Evolutionary conservation across 2,113 vertebrate species (phyloP), one percentile per base, ranked within the genome.

Genomic region (Gymnorhina tibicen): DNA sequence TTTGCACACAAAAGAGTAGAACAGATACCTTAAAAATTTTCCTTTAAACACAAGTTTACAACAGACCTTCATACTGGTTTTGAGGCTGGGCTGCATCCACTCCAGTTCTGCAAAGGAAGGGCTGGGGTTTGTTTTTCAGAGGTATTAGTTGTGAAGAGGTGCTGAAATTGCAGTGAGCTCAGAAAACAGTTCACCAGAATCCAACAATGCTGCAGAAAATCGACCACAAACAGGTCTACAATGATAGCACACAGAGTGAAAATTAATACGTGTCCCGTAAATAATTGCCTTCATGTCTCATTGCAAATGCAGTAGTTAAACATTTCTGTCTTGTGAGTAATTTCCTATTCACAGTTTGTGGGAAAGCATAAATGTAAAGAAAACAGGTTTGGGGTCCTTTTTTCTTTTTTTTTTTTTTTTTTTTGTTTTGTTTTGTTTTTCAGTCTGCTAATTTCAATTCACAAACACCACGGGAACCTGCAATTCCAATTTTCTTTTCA

Each of bases 401-500:
- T 94, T 84, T 89, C 16, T 5, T 3, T 50, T 74, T 91, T 94
- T 28, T 23, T 94, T 28, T 23, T 16, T 53, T 53, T 52, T 11
- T 55, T 80, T 66, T 76, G 55, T 67, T 85, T 80, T 55, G 47
- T 79, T 89, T 95, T 95, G 83, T 66, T 94, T 91, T 96, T 70
- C 72, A 83, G 44, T 84, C 44, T 82, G 69, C 83, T 98, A 97
- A 97, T 98, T 97, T 98, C 97, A 98, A 98, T 98, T 98, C 97
- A 91, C 74, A 26, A 93, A 94, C 97, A 94, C 98, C 47, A n/a
- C 69, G 58, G 97, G 97, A 97, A 81, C 30, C 92, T 91, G 82
- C 89, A 96, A 55, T 97, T 98, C 93, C 97, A 98, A 97, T 98
- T 98, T 98, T 97, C 97, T 98, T 98, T 98, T 98, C 92, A 96